Base-by-base conservation (phyloP, 2,888 invertebrate genomes). In the Eristalis pertinax region DNA sequence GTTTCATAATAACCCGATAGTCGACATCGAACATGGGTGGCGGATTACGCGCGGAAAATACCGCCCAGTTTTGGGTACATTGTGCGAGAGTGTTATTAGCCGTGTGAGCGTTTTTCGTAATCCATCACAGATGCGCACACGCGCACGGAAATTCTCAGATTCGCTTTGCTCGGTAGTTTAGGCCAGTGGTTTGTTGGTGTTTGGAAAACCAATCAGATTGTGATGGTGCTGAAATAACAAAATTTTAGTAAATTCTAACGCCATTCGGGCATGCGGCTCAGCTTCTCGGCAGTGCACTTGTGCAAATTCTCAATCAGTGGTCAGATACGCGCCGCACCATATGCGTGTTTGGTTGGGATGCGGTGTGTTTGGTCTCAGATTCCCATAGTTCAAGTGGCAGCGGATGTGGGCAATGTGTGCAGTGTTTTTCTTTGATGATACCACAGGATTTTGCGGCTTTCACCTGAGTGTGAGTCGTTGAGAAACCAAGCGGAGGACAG, bases 201-300 rank as follows among this genome's bases (percentile, higher is more conserved):
- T 65, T 74, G 86, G 24, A 83, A 86, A 82, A 74, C 85, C 85
- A 83, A 83, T 83, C 78, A 83, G 70, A 78, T 86, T 82, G 74
- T 32, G 70, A 22, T 68, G 78, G 83, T 78, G 78, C 62, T 86
- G 63, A 79, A 86, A 86, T 29, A 86, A 86, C 83, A 86, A 83
- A 32, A 67, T 83, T 70, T 63, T 50, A 24, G 65, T 86, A 78
- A 85, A 63, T 58, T 68, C 32, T 70, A 78, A 82, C 84, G 76
- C 84, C 84, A 74, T 77, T 77, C 73, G 50, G 19, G 50, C n/a
- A n/a, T 24, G 15, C 13, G 69, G 69, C 69, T 60, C 85, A 78
- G 82, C 82, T 78, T 86, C 43, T 22, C 56, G n/a, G 24, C 5
- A 8, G 50, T 50, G 35, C 74, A 78, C 83, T 78, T 81, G 63